phyloP scores from a whole-genome alignment of 1,140 invertebrate species.

The Drosophila lini region DNA sequence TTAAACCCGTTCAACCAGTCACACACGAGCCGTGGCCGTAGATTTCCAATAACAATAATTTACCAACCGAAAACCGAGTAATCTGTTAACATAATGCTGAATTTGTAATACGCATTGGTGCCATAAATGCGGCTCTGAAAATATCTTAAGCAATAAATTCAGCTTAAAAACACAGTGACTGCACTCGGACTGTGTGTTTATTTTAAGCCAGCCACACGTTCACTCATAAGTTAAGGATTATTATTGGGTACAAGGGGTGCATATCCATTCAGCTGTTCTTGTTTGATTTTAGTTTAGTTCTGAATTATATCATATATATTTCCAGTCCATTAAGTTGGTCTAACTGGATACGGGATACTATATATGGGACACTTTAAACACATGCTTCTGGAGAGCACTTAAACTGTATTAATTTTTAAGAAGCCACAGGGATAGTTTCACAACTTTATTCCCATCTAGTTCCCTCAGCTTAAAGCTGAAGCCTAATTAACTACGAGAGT shows the following conservation, averaged over 20 bases:
- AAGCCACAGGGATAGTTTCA: neutral
- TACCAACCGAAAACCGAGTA: neutral
- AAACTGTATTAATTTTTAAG: conserved; percentile 3
- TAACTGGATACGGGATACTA: neutral
- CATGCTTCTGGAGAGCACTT: conserved; percentile 4
- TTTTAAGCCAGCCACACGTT: conserved; percentile 10
- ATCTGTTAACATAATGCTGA: conserved; percentile 13
- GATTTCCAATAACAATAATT: neutral
- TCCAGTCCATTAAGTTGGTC: neutral
- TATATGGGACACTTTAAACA: neutral
- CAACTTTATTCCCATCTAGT: neutral
- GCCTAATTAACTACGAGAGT: neutral
- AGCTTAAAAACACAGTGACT: conserved; percentile 19
- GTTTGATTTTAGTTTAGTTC: conserved; percentile 1
- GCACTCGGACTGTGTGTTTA: conserved; percentile 13
- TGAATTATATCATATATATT: conserved; percentile 1
- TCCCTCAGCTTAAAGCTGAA: neutral
- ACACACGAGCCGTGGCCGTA: too few relatives aligned
- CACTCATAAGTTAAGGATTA: conserved; percentile 15
- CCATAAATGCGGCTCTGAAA: conserved; percentile 6
- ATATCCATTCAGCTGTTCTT: conserved; percentile 5
- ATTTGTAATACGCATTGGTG: neutral
- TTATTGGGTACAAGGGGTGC: conserved; percentile 7
- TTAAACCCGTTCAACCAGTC: neutral
- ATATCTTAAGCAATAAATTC: conserved; percentile 17